These are phyloP conservation scores for Orientallactaga bullata DNA, from an alignment of 2,113 vertebrate genomes.

Conservation along the genomic window DNA sequence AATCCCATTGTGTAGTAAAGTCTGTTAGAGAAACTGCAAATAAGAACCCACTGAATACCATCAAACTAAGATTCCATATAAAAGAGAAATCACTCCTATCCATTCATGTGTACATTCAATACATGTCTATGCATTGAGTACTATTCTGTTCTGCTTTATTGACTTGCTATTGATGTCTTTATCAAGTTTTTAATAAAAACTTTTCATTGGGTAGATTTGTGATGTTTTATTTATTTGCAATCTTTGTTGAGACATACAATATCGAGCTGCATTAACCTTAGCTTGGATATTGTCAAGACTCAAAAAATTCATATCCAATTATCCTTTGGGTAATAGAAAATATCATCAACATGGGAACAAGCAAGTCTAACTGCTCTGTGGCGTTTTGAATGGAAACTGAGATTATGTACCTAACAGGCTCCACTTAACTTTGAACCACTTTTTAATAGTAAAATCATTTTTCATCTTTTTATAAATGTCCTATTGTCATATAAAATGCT, in stretches of 20 bases:
- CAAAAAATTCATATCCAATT: neutral
- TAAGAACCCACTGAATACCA: neutral
- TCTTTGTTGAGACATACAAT: neutral
- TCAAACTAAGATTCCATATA: neutral
- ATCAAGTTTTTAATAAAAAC: neutral
- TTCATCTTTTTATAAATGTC: neutral
- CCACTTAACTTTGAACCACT: neutral
- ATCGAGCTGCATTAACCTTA: neutral
- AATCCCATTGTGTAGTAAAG: neutral
- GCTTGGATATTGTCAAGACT: constrained; percentile 20
- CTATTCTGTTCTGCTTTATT: neutral
- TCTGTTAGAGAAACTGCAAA: neutral
- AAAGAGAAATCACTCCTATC: neutral
- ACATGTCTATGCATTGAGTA: neutral
- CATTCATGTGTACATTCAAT: neutral
- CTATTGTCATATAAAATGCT: neutral
- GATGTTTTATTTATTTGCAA: constrained; percentile 35
- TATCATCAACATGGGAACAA: neutral
- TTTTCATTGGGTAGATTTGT: constrained; percentile 12
- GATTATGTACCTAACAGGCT: neutral
- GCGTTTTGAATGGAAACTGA: constrained; percentile 13
- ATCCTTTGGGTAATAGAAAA: neutral
- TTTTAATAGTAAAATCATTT: neutral
- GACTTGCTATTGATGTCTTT: neutral
- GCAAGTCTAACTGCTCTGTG: neutral